Evolutionary conservation across 2,797 vertebrate species (phyloP).

Genomic region (Pseudochirops cupreus): DNA sequence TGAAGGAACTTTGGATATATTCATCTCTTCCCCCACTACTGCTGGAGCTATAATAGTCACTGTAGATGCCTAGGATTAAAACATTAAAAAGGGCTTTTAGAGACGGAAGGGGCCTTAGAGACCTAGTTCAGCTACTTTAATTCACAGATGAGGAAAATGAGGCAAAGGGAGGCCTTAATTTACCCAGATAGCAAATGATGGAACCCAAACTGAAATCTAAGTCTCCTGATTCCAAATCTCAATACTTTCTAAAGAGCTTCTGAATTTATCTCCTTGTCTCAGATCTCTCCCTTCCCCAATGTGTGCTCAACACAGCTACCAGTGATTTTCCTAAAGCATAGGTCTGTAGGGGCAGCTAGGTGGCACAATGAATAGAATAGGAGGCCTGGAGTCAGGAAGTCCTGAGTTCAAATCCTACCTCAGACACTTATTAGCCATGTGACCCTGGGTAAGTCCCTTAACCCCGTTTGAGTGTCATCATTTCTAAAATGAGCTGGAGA

Average conservation of each 20-base stretch:
- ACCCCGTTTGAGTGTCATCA: neutral
- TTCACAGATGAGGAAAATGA: neutral
- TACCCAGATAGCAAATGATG: neutral
- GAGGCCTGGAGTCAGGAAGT: neutral
- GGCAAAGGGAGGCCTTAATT: neutral
- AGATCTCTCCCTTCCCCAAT: neutral
- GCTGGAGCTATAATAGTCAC: neutral
- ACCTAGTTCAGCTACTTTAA: neutral
- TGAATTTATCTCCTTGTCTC: neutral
- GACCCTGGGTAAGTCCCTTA: neutral
- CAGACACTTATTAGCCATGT: neutral
- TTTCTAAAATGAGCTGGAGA: neutral
- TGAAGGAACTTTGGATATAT: neutral
- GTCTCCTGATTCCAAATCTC: neutral
- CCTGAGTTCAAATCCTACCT: neutral
- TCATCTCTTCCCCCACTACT: neutral
- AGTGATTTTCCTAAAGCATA: neutral
- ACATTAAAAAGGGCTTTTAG: neutral
- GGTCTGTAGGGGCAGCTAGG: neutral
- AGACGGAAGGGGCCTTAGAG: neutral
- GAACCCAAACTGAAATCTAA: neutral
- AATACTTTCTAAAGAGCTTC: neutral
- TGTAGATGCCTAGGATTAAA: neutral
- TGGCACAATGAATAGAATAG: neutral
- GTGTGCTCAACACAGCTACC: neutral